Evolutionary conservation across 1,140 invertebrate genomes (phyloP), one percentile per base, ranked within the genome.

Genomic region (Lineus longissimus): DNA sequence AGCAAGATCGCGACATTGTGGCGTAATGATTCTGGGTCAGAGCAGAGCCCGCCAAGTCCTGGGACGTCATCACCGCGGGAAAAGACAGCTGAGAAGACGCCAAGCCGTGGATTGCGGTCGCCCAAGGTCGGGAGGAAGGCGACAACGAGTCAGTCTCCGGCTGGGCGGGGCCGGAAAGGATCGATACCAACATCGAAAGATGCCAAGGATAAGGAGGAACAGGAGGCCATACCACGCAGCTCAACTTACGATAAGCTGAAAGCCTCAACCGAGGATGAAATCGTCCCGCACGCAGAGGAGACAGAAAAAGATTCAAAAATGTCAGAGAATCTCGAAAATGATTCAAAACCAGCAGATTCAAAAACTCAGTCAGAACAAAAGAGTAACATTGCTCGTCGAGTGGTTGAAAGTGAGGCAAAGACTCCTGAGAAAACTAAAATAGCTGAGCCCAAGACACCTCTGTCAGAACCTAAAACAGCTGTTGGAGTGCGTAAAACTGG

Each of bases 1-100:
- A 94, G 92, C 77, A 93, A 92, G 76, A 93, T 95, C 43, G 91
- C 92, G 0, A 90, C 86, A 73, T 83, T 95, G 15, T 94, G 92
- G 92, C 94, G 92, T 70, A 89, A 87, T 71, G 89, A 76, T 17
- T 30, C 33, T 90, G 1, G 33, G 4, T 36, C 33, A 15, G 33
- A 36, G 4, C 19, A 51, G 25, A 23, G 19, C 9, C n/a, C 47
- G 47, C n/a, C 47, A n/a, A 27, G 47, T n/a, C n/a, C 47, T 6
- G 25, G 6, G 6, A n/a, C n/a, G 6, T 9, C n/a, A 4, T 51
- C 47, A n/a, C n/a, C 25, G 19, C n/a, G 25, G 4, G 47, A 51
- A n/a, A 51, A 23, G 9, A 27, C 25, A 19, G 25, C n/a, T 19
- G 25, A 23, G 25, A 51, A 51, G 25, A 51, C 47, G 19, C 19